phyloP scores from a whole-genome alignment of 1,140 invertebrate genomes.

The Mercenaria mercenaria region DNA sequence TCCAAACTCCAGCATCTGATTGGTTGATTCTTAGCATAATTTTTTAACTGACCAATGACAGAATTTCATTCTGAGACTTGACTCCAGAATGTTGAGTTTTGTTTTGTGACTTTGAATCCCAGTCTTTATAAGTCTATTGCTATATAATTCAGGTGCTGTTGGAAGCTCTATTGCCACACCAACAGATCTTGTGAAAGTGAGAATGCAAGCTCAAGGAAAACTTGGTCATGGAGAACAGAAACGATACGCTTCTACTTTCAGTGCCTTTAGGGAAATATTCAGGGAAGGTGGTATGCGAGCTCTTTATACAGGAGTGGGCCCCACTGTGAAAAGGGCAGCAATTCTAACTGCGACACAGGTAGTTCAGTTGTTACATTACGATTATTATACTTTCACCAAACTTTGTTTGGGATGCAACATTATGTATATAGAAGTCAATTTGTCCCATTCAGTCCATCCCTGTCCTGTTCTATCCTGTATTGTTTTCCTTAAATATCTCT shows the following conservation, averaged over 20 bases:
- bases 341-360: slow-evolving; percentile 78
- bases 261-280: slow-evolving; percentile 75
- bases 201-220: slow-evolving; percentile 76
- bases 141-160: slow-evolving; percentile 73
- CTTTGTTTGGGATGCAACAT: not conserved
- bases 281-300: slow-evolving; percentile 69
- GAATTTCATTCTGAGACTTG: too few species aligned
- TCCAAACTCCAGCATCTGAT: too few species aligned
- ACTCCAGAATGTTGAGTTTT: too few species aligned
- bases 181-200: slow-evolving; percentile 79
- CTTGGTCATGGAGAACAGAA: slow-evolving; percentile 43
- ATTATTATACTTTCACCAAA: not conserved
- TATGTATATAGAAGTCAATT: too few species aligned
- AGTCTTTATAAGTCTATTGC: too few species aligned
- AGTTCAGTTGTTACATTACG: too few species aligned
- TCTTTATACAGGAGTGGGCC: slow-evolving; percentile 75
- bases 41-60: too few species aligned
- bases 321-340: slow-evolving; percentile 77
- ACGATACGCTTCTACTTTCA: slow-evolving; percentile 70
- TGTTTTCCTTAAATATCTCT: too few species aligned
- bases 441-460: too few species aligned
- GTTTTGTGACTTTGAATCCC: too few species aligned
- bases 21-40: too few species aligned
- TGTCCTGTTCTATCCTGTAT: too few species aligned
- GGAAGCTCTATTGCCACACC: slow-evolving; percentile 80